phyloP scores from a whole-genome alignment of 2,888 invertebrate genomes.

The Noctua comes region DNA sequence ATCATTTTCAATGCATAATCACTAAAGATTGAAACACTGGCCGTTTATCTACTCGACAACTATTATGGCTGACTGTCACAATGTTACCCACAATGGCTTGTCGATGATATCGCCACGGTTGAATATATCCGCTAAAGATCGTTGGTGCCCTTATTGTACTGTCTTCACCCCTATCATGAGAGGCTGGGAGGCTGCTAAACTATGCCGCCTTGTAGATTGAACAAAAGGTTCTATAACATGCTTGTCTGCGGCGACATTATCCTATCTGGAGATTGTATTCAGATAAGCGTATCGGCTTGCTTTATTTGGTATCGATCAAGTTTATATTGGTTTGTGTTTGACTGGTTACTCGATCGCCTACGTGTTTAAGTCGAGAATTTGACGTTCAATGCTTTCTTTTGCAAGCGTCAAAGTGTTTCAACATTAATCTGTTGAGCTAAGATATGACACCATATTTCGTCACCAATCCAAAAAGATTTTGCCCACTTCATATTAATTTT shows the following conservation, averaged over 20 bases:
- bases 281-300: conserved; percentile 61
- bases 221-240: conserved; percentile 82
- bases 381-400: conserved; percentile 2
- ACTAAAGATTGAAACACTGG: conserved; percentile 47
- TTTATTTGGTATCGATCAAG: conserved; percentile 60
- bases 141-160: conserved; percentile 87
- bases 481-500: too few species aligned
- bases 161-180: conserved; percentile 82
- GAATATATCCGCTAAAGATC: conserved; percentile 81
- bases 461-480: neutral
- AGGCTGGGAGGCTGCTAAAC: conserved; percentile 72
- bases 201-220: conserved; percentile 78
- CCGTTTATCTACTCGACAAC: conserved; percentile 66
- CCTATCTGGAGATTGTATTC: conserved; percentile 69
- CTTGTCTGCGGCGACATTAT: conserved; percentile 74
- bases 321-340: conserved; percentile 52
- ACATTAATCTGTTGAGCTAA: neutral
- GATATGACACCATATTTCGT: neutral
- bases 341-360: conserved; percentile 34
- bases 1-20: conserved; percentile 53
- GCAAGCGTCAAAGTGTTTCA: neutral
- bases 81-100: conserved; percentile 80
- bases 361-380: conserved; percentile 1
- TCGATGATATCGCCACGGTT: conserved; percentile 83
- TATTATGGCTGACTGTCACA: conserved; percentile 74